A percentile compares a stretch with the other conserved stretches of the same genome.
phyloP scores from a whole-genome alignment of 2,797 vertebrate species.

The Molothrus aeneus region DNA sequence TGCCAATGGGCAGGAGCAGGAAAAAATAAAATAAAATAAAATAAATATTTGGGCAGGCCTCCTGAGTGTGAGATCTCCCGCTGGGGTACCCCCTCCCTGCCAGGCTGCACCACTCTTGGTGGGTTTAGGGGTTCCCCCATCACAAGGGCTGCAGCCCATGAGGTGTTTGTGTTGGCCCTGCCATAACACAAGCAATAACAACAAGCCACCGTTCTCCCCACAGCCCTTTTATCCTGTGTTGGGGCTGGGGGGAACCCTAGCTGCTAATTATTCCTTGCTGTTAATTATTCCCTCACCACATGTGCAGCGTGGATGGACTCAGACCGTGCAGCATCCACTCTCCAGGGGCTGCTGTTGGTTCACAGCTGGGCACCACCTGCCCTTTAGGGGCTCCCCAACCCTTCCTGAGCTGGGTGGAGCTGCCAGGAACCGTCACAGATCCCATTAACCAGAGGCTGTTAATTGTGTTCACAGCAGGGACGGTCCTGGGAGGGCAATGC shows the following conservation, averaged over 20 bases:
- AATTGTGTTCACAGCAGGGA: rapidly evolving
- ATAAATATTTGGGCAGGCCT: neutral
- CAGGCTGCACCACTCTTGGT: rapidly evolving
- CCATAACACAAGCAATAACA: neutral
- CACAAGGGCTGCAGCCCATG: rapidly evolving
- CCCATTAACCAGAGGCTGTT: neutral
- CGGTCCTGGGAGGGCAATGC: rapidly evolving
- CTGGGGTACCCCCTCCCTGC: rapidly evolving
- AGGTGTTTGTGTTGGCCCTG: neutral
- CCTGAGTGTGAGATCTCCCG: rapidly evolving
- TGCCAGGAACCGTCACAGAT: rapidly evolving
- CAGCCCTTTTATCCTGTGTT: neutral
- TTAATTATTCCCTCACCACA: neutral
- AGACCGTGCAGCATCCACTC: rapidly evolving
- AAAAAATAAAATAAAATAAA: no score
- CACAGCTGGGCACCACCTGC: rapidly evolving
- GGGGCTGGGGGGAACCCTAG: neutral
- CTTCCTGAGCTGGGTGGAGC: neutral
- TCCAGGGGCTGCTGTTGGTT: neutral
- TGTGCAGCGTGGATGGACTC: neutral
- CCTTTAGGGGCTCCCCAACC: neutral
- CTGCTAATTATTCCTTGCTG: neutral
- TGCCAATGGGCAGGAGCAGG: no score
- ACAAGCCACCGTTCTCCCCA: rapidly evolving
- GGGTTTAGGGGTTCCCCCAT: neutral